Evolutionary conservation across 2,113 vertebrate species (phyloP).

Genomic region (Phyllostomus hastatus): DNA sequence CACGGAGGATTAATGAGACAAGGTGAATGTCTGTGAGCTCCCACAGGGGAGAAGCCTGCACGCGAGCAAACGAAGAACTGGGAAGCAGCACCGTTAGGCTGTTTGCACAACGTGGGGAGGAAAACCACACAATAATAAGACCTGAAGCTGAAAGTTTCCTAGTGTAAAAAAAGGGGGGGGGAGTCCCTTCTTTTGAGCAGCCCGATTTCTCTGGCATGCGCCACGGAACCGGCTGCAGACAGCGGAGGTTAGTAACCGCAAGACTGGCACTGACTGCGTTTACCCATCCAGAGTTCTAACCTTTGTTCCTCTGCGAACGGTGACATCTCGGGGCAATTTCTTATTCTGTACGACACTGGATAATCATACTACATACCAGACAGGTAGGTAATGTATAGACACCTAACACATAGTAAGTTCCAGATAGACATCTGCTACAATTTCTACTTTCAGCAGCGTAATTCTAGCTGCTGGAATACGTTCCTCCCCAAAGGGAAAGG

Average conservation of each 20-base stretch:
- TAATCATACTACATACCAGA: too few relatives aligned
- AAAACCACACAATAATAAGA: neutral
- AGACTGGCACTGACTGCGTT: neutral
- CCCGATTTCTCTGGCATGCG: neutral
- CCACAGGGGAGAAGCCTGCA: neutral
- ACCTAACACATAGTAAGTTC: neutral
- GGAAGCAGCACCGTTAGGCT: neutral
- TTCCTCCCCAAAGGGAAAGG: neutral
- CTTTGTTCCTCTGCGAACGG: neutral
- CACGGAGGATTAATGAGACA: conserved; percentile 45
- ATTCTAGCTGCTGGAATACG: neutral
- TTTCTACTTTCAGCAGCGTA: neutral
- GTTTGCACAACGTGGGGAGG: neutral
- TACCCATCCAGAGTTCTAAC: neutral
- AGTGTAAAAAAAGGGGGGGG: neutral
- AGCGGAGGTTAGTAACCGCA: too few relatives aligned
- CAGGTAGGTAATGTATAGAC: neutral
- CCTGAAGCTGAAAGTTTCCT: neutral
- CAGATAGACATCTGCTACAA: neutral
- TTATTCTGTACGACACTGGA: neutral
- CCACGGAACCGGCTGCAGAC: neutral
- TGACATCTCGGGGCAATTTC: neutral
- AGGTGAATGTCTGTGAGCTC: neutral
- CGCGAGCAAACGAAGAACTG: neutral
- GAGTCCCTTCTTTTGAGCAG: neutral